Evolutionary conservation across 2,113 vertebrate genomes (phyloP).

Genomic region (Entomyzon cyanotis): DNA sequence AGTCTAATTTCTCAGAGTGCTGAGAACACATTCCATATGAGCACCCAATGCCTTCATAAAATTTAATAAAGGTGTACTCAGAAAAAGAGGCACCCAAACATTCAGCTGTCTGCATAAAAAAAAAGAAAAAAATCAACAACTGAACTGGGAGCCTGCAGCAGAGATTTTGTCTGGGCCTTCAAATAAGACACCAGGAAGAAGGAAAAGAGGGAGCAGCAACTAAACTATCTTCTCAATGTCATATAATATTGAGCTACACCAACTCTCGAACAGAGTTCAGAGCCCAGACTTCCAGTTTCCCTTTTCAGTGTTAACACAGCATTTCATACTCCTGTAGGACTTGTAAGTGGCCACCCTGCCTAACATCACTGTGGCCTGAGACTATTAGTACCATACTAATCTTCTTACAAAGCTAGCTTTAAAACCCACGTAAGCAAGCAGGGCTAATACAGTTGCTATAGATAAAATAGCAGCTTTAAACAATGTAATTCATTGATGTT

Average conservation of each 20-base stretch:
- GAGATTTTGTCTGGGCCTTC: neutral
- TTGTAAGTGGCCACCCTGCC: neutral
- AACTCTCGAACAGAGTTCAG: neutral
- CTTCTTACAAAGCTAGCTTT: constrained; percentile 55
- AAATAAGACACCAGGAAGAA: neutral
- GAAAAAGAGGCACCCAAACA: neutral
- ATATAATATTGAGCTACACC: neutral
- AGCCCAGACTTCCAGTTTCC: neutral
- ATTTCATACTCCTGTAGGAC: neutral
- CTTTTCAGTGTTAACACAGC: neutral
- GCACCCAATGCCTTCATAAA: neutral
- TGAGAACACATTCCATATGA: neutral
- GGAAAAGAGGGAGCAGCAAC: neutral
- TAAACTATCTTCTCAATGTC: neutral
- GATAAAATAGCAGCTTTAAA: constrained; percentile 48
- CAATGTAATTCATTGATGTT: neutral
- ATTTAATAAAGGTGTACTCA: neutral
- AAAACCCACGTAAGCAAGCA: constrained; percentile 46
- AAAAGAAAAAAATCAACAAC: neutral
- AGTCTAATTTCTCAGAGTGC: neutral
- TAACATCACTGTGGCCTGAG: neutral
- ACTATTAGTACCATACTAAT: constrained; percentile 16
- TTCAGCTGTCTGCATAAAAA: neutral
- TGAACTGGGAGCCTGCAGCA: neutral
- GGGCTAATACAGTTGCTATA: constrained; percentile 42